A percentile compares a stretch with the other conserved stretches of the same genome.
Evolutionary conservation across 2,888 invertebrate genomes (phyloP).

Genomic region (Vandiemenella viatica): DNA sequence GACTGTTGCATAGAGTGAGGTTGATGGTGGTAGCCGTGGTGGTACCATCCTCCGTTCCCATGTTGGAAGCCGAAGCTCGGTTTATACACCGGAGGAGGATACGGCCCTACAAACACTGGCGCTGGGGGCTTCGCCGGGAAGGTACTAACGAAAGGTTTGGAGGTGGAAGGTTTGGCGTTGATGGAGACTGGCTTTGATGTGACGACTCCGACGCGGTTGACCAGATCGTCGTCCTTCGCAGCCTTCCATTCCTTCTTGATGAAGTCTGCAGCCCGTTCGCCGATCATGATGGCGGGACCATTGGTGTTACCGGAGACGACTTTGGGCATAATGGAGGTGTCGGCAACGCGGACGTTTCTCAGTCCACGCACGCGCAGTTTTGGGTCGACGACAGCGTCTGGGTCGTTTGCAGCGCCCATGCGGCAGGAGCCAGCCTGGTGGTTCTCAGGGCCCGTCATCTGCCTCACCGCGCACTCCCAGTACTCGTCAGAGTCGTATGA

Average conservation of each 20-base stretch:
- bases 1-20: not conserved
- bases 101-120: too few species aligned
- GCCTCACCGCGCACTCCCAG: slow-evolving; percentile 55
- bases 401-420: not conserved
- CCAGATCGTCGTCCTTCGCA: too few species aligned
- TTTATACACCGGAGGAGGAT: too few species aligned
- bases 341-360: not conserved
- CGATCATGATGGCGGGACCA: not conserved
- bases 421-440: slow-evolving; percentile 38
- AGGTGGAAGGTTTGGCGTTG: too few species aligned
- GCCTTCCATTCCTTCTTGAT: not conserved
- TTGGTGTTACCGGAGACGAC: not conserved
- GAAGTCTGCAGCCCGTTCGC: not conserved
- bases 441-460: slow-evolving; percentile 63
- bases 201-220: not conserved
- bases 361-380: not conserved
- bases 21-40: not conserved
- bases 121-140: not conserved
- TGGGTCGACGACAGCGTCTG: not conserved
- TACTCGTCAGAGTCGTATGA: slow-evolving; percentile 47
- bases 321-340: not conserved
- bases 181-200: not conserved
- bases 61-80: not conserved
- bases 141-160: not conserved
- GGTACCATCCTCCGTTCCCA: too few species aligned